phyloP scores from a whole-genome alignment of 1,140 invertebrate species.

The Trichonephila clavata region DNA sequence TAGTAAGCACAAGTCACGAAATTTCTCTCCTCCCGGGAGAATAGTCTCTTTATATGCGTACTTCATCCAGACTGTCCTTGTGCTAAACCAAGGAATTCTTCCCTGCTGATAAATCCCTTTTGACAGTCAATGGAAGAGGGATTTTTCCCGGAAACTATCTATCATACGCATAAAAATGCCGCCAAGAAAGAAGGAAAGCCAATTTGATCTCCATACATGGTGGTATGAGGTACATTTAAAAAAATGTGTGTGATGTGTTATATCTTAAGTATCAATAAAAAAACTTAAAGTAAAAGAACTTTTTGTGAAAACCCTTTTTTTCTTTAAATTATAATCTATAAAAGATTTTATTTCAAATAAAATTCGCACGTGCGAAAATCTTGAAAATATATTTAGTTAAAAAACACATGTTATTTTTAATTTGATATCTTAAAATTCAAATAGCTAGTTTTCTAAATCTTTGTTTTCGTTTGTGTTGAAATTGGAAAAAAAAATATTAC shows the following conservation, averaged over 20 bases:
- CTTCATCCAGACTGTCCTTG: background rate
- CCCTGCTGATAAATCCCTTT: background rate
- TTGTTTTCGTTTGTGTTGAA: no score
- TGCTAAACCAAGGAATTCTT: background rate
- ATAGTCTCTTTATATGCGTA: background rate
- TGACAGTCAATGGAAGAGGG: slow-evolving; percentile 15
- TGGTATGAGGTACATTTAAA: background rate
- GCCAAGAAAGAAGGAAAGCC: background rate
- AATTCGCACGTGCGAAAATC: no score
- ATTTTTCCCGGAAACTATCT: slow-evolving; percentile 3
- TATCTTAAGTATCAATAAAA: background rate
- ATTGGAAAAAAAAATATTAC: no score
- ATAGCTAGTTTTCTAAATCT: no score
- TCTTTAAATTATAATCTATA: no score
- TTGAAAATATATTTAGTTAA: no score
- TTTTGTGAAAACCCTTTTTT: no score
- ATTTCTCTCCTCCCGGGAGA: background rate
- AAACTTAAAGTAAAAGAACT: no score
- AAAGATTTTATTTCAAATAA: no score
- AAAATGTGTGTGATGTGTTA: background rate
- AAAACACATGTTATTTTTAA: no score
- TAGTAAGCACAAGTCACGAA: background rate
- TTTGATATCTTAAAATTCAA: no score
- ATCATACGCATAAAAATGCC: background rate
- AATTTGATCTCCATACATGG: slow-evolving; percentile 16